Evolutionary conservation across 2,888 invertebrate genomes (phyloP).

Genomic region (Brachyptera risi): DNA sequence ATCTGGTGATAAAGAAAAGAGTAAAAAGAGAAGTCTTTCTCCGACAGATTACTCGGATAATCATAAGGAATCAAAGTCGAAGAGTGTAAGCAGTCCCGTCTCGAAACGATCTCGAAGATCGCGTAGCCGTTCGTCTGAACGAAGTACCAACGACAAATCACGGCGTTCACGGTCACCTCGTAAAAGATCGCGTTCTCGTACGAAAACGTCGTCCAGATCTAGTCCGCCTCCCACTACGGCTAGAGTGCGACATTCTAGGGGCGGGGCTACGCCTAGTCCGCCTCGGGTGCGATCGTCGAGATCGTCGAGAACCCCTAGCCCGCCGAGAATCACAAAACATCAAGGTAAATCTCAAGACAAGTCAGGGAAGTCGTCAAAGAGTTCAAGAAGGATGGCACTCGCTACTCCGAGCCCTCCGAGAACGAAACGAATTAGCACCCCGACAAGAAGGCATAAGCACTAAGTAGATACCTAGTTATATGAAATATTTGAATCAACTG

Average conservation of each 20-base stretch:
- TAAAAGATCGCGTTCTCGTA: not conserved
- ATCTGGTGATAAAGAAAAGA: conserved; percentile 11
- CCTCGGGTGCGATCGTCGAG: not conserved
- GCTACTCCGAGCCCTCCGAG: no score
- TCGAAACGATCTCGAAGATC: not conserved
- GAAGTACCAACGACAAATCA: not conserved
- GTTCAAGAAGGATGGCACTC: no score
- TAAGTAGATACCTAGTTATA: no score
- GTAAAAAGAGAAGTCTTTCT: not conserved
- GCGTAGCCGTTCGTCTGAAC: not conserved
- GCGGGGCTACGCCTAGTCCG: no score
- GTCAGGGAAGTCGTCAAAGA: not conserved
- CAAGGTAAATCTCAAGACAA: not conserved
- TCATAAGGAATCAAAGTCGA: not conserved
- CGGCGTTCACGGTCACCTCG: not conserved
- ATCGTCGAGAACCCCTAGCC: not conserved
- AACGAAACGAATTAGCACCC: no score
- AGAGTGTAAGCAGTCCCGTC: not conserved
- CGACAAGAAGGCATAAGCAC: no score
- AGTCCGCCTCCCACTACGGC: no score
- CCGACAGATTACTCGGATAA: not conserved
- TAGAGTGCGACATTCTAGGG: no score
- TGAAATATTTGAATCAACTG: no score
- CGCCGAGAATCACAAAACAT: not conserved
- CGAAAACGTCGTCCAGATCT: no score